Evolutionary conservation across 1,140 invertebrate genomes (phyloP), one percentile per base, ranked within the genome.

Genomic region (Drosophila busckii): DNA sequence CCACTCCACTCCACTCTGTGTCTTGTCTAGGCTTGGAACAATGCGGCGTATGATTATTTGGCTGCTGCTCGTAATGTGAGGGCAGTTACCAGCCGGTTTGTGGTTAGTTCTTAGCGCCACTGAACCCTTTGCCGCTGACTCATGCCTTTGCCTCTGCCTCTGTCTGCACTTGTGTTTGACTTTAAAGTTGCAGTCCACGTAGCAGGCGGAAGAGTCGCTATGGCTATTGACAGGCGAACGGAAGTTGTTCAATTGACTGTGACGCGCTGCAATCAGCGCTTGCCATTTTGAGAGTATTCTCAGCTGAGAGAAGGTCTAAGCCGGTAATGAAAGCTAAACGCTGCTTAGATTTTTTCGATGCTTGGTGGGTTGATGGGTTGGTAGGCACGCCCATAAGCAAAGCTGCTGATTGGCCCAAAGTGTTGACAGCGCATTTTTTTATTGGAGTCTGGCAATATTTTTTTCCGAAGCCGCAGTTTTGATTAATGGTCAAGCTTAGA

Each of bases 41-140:
- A 80, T 80, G 73, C 73, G 68, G 73, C 73, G 48, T 65, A 80
- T 80, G 70, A 66, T 69, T 76, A 69, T 65, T 56, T 42, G 46
- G 49, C 52, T 59, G 59, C 35, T 69, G n/a, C n/a, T n/a, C n/a
- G n/a, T n/a, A 60, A 73, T 73, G 67, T 73, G 59, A 52, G 49
- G 54, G 22, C 48, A 67, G 34, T 54, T 53, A 50, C 53, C 15
- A 46, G 34, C 17, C 32, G 54, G 73, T 38, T 60, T 54, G 65
- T 41, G 41, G 45, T 29, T 56, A 29, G 45, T 34, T 38, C 58
- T 53, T 37, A 55, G 40, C 65, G 48, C 23, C 34, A 38, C 23
- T 25, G 15, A 54, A 46, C 32, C 28, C 34, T 54, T n/a, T n/a
- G n/a, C n/a, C n/a, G n/a, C n/a, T n/a, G n/a, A n/a, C n/a, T n/a